Percentiles rank a stretch among this genome's conserved stretches.
Conservation (phyloP, 2,113 vertebrate species). For the Progne subis region DNA sequence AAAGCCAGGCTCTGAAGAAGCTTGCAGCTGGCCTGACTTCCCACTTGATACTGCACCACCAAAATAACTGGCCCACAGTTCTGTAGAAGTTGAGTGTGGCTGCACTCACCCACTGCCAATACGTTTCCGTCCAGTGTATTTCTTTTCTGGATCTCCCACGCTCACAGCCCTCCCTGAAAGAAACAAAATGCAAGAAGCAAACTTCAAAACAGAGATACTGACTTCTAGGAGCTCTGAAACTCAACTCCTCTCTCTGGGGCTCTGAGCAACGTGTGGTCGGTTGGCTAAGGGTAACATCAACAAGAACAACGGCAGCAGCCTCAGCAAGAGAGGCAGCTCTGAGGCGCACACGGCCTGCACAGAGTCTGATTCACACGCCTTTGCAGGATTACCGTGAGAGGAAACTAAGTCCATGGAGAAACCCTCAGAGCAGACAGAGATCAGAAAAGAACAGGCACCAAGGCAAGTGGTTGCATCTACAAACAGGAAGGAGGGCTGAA, state of each 20-base stretch:
- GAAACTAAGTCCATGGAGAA: not conserved
- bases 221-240: not conserved
- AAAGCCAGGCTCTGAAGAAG: not conserved
- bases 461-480: not conserved
- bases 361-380: not conserved
- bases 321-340: not conserved
- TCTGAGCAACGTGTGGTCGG: not conserved
- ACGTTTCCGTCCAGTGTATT: constrained; percentile 90
- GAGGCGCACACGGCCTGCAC: not conserved
- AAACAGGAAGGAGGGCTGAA: not conserved
- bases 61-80: not conserved
- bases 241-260: not conserved
- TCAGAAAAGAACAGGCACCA: not conserved
- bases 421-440: not conserved
- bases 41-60: not conserved
- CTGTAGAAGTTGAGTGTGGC: too few species aligned
- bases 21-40: not conserved
- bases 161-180: constrained; percentile 89
- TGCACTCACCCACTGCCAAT: constrained; percentile 92
- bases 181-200: not conserved
- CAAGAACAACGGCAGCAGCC: too few species aligned
- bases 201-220: not conserved
- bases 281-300: too few species aligned
- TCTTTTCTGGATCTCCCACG: constrained; percentile 89
- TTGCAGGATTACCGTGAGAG: not conserved